Evolutionary conservation across 2,888 invertebrate species (phyloP), one percentile per base, ranked within the genome.

Genomic region (Baronia brevicornis): DNA sequence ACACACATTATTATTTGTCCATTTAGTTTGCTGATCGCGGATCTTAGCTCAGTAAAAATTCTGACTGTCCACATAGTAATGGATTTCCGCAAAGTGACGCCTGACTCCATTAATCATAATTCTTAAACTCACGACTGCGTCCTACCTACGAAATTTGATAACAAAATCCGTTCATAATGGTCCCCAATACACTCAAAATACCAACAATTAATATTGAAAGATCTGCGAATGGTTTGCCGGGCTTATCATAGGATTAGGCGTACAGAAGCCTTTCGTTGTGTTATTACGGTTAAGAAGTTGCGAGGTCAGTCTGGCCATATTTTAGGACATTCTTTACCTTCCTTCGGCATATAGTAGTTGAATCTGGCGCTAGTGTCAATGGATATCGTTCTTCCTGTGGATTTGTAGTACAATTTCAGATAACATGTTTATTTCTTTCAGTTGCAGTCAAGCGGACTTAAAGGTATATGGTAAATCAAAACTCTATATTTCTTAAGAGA

Each of bases 371-470:
- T 74, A 65, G 79, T 64, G 63, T 80, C 74, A 71, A 84, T 70
- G 46, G 82, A 80, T 63, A 82, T 69, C 54, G 84, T 73, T 73
- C 75, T 69, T 53, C 84, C 84, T 84, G 84, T 72, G 80, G 62
- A 82, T 73, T 60, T 54, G 50, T 51, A 59, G 60, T 53, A 58
- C 61, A 60, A 54, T 53, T 65, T 63, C 47, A 56, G 44, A 49
- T 43, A 21, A 36, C 36, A 41, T 33, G 40, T 36, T 11, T 18
- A n/a, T 28, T 24, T 18, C n/a, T 2, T 29, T 15, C 5, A 26
- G 1, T 15, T n/a, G 11, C 14, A 10, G 9, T 10, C 12, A 27
- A 14, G 13, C 8, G 9, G 19, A 28, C n/a, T n/a, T n/a, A n/a
- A n/a, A n/a, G n/a, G n/a, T n/a, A n/a, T n/a, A n/a, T n/a, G n/a